Conservation (phyloP, 2,113 vertebrate species). For the Condylura cristata region DNA sequence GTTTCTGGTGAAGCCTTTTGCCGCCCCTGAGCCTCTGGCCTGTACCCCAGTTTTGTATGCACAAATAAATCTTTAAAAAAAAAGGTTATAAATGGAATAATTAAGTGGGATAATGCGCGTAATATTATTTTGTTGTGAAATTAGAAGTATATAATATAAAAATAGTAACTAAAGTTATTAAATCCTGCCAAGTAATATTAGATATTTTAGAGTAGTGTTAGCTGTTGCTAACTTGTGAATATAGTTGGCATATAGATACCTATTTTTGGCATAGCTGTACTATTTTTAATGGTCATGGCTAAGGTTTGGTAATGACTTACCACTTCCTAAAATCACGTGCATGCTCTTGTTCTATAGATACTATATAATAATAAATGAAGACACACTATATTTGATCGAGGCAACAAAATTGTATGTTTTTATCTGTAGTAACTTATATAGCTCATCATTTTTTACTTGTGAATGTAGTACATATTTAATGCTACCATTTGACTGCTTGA, state of each 20-base stretch:
- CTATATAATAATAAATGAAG: background rate
- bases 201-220: background rate
- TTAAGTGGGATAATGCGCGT: background rate
- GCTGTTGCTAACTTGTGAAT: background rate
- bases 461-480: background rate
- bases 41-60: no score
- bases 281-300: background rate
- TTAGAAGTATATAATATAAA: background rate
- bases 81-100: background rate
- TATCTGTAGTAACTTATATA: background rate
- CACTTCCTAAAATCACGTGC: background rate
- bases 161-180: background rate
- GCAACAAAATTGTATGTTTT: background rate
- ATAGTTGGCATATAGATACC: background rate
- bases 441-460: background rate
- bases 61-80: no score
- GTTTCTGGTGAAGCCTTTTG: no score
- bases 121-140: background rate
- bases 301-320: no score
- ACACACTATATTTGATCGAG: background rate
- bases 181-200: constrained; percentile 1
- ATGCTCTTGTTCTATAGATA: background rate
- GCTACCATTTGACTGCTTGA: background rate
- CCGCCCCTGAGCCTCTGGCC: no score
- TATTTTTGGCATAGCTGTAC: background rate